phyloP scores from a whole-genome alignment of 2,888 invertebrate species.

The Elysia crispata region DNA sequence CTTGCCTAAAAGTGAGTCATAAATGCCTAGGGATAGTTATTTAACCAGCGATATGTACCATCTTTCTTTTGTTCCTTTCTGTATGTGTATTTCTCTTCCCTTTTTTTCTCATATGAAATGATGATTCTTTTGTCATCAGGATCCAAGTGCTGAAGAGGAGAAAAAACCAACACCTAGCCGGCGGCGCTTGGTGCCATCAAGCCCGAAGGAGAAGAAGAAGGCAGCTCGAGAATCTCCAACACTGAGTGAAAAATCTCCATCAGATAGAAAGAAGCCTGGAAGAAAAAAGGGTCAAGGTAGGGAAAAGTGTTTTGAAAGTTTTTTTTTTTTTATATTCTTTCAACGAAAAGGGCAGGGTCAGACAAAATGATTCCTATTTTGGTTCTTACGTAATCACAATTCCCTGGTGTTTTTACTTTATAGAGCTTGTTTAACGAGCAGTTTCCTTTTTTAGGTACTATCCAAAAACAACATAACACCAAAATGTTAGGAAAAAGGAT shows the following conservation, averaged over 20 bases:
- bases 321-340: too few species aligned
- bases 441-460: too few species aligned
- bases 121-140: neutral
- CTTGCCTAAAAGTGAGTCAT: too few species aligned
- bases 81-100: neutral
- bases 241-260: constrained; percentile 9
- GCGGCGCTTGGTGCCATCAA: constrained; percentile 12
- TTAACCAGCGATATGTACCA: too few species aligned
- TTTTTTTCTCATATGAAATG: neutral
- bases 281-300: constrained; percentile 70
- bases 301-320: neutral
- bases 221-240: neutral
- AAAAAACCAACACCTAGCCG: neutral
- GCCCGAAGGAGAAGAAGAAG: constrained; percentile 33
- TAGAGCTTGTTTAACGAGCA: too few species aligned
- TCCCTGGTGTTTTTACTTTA: neutral
- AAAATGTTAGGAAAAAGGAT: too few species aligned
- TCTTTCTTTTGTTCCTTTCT: too few species aligned
- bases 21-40: too few species aligned
- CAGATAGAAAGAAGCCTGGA: constrained; percentile 62
- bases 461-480: too few species aligned
- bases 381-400: too few species aligned
- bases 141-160: neutral
- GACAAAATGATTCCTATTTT: too few species aligned
- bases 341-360: too few species aligned